Conservation (phyloP, 2,888 invertebrate genomes). For the Eupithecia dodoneata region DNA sequence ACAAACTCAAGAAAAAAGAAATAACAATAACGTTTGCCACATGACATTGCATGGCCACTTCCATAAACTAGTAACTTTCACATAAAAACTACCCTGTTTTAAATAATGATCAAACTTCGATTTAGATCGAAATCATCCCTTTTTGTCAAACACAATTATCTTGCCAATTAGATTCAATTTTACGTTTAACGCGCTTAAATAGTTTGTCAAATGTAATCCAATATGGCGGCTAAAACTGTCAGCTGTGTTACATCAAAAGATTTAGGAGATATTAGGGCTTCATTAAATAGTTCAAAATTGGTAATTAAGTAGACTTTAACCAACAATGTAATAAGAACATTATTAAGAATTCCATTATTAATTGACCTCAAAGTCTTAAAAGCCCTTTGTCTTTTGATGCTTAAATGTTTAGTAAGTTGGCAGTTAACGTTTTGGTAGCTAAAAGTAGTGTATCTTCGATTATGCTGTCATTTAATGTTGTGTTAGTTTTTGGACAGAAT, state of each 20-base stretch:
- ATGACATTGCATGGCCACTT: too few relatives aligned
- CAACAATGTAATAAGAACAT: background rate
- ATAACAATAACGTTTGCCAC: too few relatives aligned
- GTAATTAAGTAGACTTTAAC: background rate
- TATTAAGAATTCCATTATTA: background rate
- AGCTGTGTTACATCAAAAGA: conserved; percentile 23
- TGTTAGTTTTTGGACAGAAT: background rate
- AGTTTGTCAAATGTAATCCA: conserved; percentile 35
- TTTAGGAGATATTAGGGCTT: conserved; percentile 17
- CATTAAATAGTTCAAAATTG: conserved; percentile 14
- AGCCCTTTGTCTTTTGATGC: background rate
- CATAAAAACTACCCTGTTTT: conserved; percentile 10
- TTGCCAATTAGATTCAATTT: conserved; percentile 36
- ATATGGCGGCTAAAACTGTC: conserved; percentile 15
- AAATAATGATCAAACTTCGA: conserved; percentile 17
- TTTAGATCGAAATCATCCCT: conserved; percentile 28
- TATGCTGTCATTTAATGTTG: background rate
- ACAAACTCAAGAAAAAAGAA: too few relatives aligned
- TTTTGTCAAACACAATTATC: conserved; percentile 27
- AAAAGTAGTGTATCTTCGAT: too few relatives aligned
- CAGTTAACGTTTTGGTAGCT: too few relatives aligned
- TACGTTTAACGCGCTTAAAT: conserved; percentile 32
- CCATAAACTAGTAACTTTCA: background rate
- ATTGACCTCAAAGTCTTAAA: background rate
- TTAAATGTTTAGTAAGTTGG: too few relatives aligned